Evolutionary conservation across 2,888 invertebrate genomes (phyloP).

Genomic region (Acholoe squamosa): DNA sequence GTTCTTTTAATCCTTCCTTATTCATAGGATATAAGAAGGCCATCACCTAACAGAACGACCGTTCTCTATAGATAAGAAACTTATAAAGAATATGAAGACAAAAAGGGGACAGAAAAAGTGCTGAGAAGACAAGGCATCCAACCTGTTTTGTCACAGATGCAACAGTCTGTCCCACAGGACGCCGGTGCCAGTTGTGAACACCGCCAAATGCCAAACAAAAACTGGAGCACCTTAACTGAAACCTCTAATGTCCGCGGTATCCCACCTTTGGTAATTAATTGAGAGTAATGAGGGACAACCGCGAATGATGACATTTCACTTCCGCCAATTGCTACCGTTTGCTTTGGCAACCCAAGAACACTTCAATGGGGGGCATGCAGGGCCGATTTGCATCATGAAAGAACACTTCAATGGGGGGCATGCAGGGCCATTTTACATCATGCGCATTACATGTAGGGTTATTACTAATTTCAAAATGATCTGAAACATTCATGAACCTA

Average conservation of each 20-base stretch:
- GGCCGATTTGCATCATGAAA: neutral
- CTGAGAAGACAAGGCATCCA: neutral
- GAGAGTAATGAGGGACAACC: constrained; percentile 32
- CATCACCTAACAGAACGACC: constrained; percentile 6
- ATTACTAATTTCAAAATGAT: too few relatives aligned
- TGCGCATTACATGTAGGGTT: too few relatives aligned
- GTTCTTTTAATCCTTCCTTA: too few relatives aligned
- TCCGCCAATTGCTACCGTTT: constrained; percentile 43
- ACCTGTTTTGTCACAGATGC: neutral
- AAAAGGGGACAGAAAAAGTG: too few relatives aligned
- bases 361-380: too few relatives aligned
- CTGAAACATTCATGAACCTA: too few relatives aligned
- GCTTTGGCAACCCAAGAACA: constrained; percentile 22
- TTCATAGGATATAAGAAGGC: neutral
- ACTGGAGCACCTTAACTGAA: neutral
- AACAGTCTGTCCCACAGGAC: neutral
- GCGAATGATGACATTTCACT: constrained; percentile 49
- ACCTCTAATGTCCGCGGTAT: neutral
- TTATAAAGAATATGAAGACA: neutral
- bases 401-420: neutral
- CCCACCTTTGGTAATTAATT: neutral
- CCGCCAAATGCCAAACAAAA: constrained; percentile 3
- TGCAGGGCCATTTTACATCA: too few relatives aligned
- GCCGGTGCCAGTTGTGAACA: constrained; percentile 21
- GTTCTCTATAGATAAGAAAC: neutral